Base-by-base conservation (phyloP, 2,888 invertebrate species). In the Acleris cristana region DNA sequence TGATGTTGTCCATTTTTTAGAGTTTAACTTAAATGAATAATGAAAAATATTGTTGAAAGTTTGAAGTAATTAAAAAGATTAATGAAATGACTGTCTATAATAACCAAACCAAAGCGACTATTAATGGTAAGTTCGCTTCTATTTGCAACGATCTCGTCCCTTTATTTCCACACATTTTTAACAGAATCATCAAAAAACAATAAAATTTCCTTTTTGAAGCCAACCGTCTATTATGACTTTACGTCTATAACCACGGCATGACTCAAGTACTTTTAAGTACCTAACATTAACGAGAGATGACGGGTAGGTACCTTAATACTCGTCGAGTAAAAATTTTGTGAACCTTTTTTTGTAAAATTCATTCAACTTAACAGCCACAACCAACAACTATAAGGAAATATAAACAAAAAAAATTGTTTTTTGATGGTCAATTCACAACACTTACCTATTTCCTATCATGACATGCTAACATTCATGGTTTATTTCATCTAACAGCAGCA, bases 401-500 rank as follows among this genome's bases (percentile, higher is more conserved):
- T 4, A 40, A 40, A 14, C 10, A 14, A 14, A 34, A 14, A 14
- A 14, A 1, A 40, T 48, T 48, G 57, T 57, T 67, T 63, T 49
- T 19, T 49, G 63, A 63, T 63, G 62, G 54, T 58, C 14, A 30
- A 21, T 61, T 7, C 19, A 62, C 56, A 30, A 62, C 66, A 66
- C 70, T 48, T 57, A 62, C 52, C 60, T 66, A 52, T 58, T 58
- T 71, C 59, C 65, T 67, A 62, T 73, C 76, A 73, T 72, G 52
- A 70, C 69, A 70, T 72, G 70, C 79, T 81, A 81, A 83, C 78
- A 81, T 82, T 84, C 87, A 89, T 88, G 77, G 76, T 79, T 85
- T 79, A 84, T 90, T 91, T 86, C 89, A 90, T 90, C 81, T 89
- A 90, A 83, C 89, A 81, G 84, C 92, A 91, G 92, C 92, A 92